phyloP scores from a whole-genome alignment of 2,113 vertebrate species.

The Zeus faber region DNA sequence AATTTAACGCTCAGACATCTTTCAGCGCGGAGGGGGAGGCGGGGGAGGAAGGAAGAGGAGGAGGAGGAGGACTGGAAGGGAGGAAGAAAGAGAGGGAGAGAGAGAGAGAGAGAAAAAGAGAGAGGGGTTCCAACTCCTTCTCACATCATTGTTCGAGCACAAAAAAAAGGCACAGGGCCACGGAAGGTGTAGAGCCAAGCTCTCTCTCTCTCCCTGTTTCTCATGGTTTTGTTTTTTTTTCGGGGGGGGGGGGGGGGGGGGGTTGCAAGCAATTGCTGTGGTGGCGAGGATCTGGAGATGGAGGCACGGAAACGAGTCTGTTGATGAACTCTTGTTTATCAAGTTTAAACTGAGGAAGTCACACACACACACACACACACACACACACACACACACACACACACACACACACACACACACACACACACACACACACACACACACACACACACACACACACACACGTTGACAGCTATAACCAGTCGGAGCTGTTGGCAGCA shows the following conservation, averaged over 20 bases:
- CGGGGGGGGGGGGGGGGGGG: too few species aligned
- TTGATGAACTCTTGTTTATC: conserved; percentile 5
- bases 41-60: conserved; percentile 2
- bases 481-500: too few species aligned
- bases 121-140: not conserved
- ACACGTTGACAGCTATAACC: too few species aligned
- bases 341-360: not conserved
- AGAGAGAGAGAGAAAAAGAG: not conserved
- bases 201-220: not conserved
- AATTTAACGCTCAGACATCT: conserved; percentile 49
- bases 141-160: conserved; percentile 4
- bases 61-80: not conserved
- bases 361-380: not conserved
- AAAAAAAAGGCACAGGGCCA: not conserved
- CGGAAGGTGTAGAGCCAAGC: conserved; percentile 1
- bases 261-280: not conserved
- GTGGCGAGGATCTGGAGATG: not conserved
- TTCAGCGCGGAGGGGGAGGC: not conserved
- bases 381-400: not conserved
- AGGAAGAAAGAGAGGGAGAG: not conserved
- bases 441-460: too few species aligned
- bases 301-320: not conserved
- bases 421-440: too few species aligned
- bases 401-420: too few species aligned
- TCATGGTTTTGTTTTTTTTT: too few species aligned